Percentiles rank a stretch among this genome's conserved stretches.
Conservation (phyloP, 2,888 invertebrate species). For the Tachina lurida region DNA sequence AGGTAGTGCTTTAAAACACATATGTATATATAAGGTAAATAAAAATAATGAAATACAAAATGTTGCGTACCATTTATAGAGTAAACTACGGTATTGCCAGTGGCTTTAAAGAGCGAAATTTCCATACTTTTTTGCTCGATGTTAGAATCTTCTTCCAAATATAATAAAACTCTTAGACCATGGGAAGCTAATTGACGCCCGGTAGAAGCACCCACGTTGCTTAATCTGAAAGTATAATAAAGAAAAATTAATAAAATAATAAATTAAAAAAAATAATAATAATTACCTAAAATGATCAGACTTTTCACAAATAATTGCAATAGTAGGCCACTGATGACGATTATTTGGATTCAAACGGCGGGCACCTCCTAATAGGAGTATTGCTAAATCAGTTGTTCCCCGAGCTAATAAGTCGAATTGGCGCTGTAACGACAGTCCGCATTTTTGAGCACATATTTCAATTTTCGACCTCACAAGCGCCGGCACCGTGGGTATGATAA, state of each 20-base stretch:
- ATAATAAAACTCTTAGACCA: conserved; percentile 88
- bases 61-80: conserved; percentile 82
- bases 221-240: conserved; percentile 77
- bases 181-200: conserved; percentile 92
- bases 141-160: conserved; percentile 83
- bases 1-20: conserved; percentile 79
- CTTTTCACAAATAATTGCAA: conserved; percentile 89
- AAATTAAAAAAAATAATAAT: conserved; percentile 15
- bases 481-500: conserved; percentile 90
- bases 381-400: conserved; percentile 92
- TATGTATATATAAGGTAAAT: not conserved
- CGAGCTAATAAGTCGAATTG: conserved; percentile 91
- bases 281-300: conserved; percentile 84
- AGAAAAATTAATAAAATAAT: not conserved
- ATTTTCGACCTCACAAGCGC: conserved; percentile 87
- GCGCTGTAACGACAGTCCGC: conserved; percentile 87
- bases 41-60: not conserved
- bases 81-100: conserved; percentile 85
- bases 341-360: conserved; percentile 93
- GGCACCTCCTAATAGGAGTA: conserved; percentile 92
- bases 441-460: conserved; percentile 87
- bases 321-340: conserved; percentile 93
- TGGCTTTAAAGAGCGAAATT: conserved; percentile 87
- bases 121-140: conserved; percentile 85
- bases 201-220: conserved; percentile 89